phyloP scores from a whole-genome alignment of 2,113 vertebrate species.

The Oncorhynchus clarkii region DNA sequence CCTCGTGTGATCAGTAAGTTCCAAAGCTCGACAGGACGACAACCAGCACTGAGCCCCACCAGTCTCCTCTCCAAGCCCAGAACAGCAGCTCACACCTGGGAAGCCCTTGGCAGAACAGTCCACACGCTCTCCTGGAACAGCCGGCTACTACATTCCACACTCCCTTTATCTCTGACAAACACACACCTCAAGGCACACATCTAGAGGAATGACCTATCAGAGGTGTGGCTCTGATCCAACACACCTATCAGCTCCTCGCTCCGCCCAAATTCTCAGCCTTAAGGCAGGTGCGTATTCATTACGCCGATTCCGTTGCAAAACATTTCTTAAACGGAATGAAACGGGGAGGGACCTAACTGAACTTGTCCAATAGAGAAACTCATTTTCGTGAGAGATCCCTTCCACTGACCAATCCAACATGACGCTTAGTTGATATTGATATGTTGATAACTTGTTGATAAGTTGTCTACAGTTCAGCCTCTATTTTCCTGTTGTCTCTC shows the following conservation, averaged over 20 bases:
- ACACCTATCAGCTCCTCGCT: conserved; percentile 72
- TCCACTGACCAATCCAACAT: no score
- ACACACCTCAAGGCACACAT: conserved; percentile 75
- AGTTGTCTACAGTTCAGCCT: not conserved
- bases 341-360: no score
- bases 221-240: conserved; percentile 70
- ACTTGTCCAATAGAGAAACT: no score
- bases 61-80: not conserved
- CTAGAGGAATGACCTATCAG: conserved; percentile 61
- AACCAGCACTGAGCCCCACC: not conserved
- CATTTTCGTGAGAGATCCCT: conserved; percentile 25
- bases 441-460: no score
- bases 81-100: conserved; percentile 66
- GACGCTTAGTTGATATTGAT: no score
- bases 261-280: conserved; percentile 32
- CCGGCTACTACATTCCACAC: conserved; percentile 55
- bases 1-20: not conserved
- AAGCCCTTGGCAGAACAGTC: conserved; percentile 36
- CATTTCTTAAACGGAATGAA: no score
- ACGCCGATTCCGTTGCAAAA: no score
- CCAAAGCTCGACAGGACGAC: not conserved
- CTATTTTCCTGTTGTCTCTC: no score
- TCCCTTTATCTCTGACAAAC: conserved; percentile 75
- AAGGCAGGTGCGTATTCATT: conserved; percentile 37
- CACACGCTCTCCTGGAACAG: conserved; percentile 41